These are phyloP conservation scores for Eurypyga helias DNA, from an alignment of 2,113 vertebrate species.

Conservation along the genomic window DNA sequence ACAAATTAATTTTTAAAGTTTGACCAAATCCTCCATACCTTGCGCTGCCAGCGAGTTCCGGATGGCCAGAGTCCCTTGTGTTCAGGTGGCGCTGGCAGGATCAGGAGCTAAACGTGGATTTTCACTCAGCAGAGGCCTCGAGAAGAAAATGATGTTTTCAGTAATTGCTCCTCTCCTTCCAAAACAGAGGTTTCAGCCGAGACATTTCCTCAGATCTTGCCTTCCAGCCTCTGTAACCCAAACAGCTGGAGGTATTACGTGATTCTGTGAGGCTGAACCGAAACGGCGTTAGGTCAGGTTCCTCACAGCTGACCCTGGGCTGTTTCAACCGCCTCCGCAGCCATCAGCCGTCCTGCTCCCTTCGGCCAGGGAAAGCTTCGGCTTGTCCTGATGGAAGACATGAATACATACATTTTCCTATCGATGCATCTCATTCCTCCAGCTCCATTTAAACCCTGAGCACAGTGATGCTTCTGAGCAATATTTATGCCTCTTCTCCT, in stretches of 20 bases:
- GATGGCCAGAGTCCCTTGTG: accelerated
- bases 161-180: neutral
- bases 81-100: neutral
- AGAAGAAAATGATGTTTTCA: neutral
- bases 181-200: neutral
- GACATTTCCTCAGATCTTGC: neutral
- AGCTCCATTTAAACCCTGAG: neutral
- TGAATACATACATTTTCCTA: neutral
- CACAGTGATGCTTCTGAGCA: neutral
- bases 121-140: neutral
- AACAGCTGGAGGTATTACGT: neutral
- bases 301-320: neutral
- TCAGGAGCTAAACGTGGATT: neutral
- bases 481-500: neutral
- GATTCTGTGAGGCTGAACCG: neutral
- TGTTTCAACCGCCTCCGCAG: neutral
- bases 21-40: neutral
- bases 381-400: neutral
- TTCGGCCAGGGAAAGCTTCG: neutral
- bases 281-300: neutral
- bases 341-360: neutral
- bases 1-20: too few relatives aligned
- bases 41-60: accelerated
- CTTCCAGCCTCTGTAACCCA: neutral
- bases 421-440: neutral